Conservation (phyloP, 2,113 vertebrate species). For the Odocoileus hemionus region DNA sequence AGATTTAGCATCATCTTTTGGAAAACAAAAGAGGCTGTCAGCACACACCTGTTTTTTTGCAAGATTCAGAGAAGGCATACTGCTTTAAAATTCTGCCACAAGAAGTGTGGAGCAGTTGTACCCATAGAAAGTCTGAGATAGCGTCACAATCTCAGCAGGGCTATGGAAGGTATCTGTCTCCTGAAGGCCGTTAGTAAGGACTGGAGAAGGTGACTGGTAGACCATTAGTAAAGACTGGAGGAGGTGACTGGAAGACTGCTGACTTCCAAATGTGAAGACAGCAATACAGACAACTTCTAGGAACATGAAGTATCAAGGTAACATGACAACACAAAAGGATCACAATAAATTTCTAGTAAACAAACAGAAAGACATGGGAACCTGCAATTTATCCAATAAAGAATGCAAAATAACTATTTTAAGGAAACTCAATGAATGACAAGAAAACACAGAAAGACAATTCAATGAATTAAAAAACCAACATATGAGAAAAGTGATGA, state of each 20-base stretch:
- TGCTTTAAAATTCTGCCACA: background rate
- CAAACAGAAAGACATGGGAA: too few relatives aligned
- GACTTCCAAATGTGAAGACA: background rate
- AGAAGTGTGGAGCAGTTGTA: background rate
- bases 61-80: background rate
- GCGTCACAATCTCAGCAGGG: background rate
- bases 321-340: background rate
- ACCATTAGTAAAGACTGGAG: background rate
- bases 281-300: background rate
- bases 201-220: background rate
- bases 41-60: background rate
- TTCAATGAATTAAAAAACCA: background rate
- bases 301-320: background rate
- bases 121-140: background rate
- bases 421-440: background rate
- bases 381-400: background rate
- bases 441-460: background rate
- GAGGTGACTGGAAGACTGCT: background rate
- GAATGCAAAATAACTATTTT: background rate
- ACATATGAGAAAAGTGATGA: background rate
- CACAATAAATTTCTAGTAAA: background rate
- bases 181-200: background rate
- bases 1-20: background rate
- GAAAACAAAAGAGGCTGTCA: background rate
- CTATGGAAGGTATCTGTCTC: background rate